phyloP scores from a whole-genome alignment of 2,797 vertebrate genomes.

The Bradypus variegatus region DNA sequence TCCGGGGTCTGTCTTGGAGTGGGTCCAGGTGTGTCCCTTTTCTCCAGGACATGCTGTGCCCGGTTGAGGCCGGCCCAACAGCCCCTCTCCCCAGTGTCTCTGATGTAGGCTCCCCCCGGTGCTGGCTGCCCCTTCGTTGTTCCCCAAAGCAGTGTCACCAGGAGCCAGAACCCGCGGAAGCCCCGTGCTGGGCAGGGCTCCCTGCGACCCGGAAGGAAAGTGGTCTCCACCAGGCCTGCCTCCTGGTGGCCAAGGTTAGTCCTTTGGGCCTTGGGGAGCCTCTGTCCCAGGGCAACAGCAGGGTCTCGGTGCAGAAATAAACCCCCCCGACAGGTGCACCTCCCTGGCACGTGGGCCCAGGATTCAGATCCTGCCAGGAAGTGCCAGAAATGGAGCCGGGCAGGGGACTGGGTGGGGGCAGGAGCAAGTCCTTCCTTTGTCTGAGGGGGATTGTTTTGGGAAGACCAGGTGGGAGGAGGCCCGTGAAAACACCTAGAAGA shows the following conservation, averaged over 20 bases:
- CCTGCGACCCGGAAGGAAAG: background rate
- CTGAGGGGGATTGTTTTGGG: background rate
- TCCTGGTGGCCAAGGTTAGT: background rate
- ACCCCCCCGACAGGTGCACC: background rate
- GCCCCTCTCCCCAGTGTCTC: background rate
- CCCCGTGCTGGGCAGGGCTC: background rate
- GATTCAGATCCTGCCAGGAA: background rate
- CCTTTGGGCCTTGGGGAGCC: background rate
- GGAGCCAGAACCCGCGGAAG: background rate
- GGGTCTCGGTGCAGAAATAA: background rate
- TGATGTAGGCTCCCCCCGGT: accelerated
- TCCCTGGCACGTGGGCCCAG: accelerated
- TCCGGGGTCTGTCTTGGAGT: accelerated
- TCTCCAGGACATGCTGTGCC: too few relatives aligned
- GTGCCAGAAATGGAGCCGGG: background rate
- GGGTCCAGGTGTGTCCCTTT: background rate
- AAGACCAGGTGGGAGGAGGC: too few relatives aligned
- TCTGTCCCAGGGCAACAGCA: background rate
- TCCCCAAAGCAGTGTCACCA: background rate
- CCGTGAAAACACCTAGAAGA: accelerated
- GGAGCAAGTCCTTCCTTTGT: too few relatives aligned
- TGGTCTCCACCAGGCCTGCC: background rate
- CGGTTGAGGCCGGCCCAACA: background rate
- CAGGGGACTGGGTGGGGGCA: background rate
- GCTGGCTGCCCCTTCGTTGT: background rate